Evolutionary conservation across 1,140 invertebrate species (phyloP), one percentile per base, ranked within the genome.

Genomic region (Aricia agestis): DNA sequence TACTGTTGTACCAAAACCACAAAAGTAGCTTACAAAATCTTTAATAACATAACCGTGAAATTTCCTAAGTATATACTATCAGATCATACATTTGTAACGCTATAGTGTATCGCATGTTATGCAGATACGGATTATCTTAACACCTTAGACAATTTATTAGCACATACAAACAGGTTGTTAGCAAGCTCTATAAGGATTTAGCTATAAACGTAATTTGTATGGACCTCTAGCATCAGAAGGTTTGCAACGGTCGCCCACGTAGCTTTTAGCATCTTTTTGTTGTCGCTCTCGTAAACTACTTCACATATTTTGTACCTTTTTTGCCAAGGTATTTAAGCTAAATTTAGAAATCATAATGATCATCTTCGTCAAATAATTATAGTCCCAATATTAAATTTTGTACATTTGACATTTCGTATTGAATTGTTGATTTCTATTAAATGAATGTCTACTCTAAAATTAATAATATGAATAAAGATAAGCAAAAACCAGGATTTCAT

Each of bases 131-230:
- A 85, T 90, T 89, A 89, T 90, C 85, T 88, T 82, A 84, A 87
- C 83, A 69, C 57, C 32, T 69, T 36, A 69, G 11, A 36, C 31
- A 36, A 61, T 41, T 36, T 59, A 61, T 32, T 61, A 59, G 58
- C 32, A 18, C 32, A 84, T 85, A 74, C 70, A 75, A 88, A 84
- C 86, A 84, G 84, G 85, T 88, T 89, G 82, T 79, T 73, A 82
- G 78, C n/a, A 41, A 41, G 78, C 85, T 87, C 86, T 90, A 83
- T 79, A 78, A 76, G 80, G 80, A 76, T 73, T 79, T 78, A 80
- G 78, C 82, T 77, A 89, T 86, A 88, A 89, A 89, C 79, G 83
- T 87, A 85, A 86, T 87, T 88, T 87, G 84, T 87, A 83, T 86
- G 79, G 79, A 69, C 58, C 68, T 59, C 58, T 69, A 69, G 59